Conservation (phyloP, 2,113 vertebrate species). For the Trichomycterus rosablanca region DNA sequence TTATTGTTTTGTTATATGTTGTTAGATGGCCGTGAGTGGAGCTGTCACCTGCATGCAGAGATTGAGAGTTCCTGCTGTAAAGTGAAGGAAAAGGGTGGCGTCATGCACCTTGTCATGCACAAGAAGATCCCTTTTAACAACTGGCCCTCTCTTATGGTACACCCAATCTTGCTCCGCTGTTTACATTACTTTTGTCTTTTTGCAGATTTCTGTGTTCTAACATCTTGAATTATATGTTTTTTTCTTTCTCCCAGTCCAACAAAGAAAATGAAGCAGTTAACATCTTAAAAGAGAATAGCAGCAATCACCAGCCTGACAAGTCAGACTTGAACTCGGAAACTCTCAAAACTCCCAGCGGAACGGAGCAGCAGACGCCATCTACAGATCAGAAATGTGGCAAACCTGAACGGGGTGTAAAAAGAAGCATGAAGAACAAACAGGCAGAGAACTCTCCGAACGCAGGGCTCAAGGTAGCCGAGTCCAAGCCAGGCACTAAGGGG, state of each 20-base stretch:
- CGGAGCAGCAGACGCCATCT: conserved; percentile 37
- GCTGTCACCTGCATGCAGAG: conserved; percentile 85
- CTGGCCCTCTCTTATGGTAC: conserved; percentile 86
- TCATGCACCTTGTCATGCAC: conserved; percentile 83
- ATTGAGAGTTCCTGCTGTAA: conserved; percentile 91
- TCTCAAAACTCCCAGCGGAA: conserved; percentile 30
- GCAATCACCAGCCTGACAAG: conserved; percentile 31
- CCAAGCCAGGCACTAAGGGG: background rate
- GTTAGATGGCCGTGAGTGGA: conserved; percentile 89
- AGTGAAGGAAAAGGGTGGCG: conserved; percentile 82
- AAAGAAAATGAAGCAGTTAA: conserved; percentile 68
- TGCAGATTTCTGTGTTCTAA: background rate
- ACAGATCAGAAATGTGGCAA: conserved; percentile 68
- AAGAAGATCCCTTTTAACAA: conserved; percentile 93
- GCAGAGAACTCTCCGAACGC: conserved; percentile 50
- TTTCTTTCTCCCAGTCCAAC: conserved; percentile 70
- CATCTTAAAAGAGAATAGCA: conserved; percentile 66
- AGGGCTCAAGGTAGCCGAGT: conserved; percentile 33
- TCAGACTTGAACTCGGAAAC: conserved; percentile 43
- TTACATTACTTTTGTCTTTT: background rate
- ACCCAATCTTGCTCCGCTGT: background rate
- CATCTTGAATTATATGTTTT: background rate
- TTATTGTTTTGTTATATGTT: background rate
- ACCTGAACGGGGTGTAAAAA: conserved; percentile 76
- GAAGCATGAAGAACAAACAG: conserved; percentile 62